Conservation (phyloP, 2,113 vertebrate species). For the Fulmarus glacialis region DNA sequence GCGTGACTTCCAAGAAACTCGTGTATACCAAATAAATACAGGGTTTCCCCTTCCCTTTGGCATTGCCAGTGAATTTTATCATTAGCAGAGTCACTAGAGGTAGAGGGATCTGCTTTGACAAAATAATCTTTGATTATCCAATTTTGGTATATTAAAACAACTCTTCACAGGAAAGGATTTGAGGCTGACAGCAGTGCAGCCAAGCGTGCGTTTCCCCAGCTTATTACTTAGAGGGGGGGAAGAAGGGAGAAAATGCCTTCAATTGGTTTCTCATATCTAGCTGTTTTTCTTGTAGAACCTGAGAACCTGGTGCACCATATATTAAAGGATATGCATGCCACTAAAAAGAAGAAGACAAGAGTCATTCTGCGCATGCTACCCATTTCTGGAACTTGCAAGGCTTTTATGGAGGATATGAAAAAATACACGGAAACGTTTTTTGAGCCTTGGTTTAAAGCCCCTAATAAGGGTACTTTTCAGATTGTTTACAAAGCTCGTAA, state of each 20-base stretch:
- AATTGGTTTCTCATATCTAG: neutral
- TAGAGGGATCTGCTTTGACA: neutral
- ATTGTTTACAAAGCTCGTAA: slow-evolving; percentile 95
- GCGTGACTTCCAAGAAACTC: fast-evolving
- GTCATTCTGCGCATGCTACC: slow-evolving; percentile 95
- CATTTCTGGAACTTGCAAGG: slow-evolving; percentile 90
- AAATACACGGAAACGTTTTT: slow-evolving; percentile 88
- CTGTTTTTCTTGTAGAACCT: slow-evolving; percentile 78
- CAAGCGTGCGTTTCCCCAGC: neutral
- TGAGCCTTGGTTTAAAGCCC: slow-evolving; percentile 93
- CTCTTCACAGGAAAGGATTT: neutral
- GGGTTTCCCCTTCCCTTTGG: neutral
- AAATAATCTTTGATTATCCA: neutral
- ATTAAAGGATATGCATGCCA: slow-evolving; percentile 87
- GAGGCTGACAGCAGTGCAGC: neutral
- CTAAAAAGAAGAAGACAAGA: slow-evolving; percentile 91
- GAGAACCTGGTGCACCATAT: slow-evolving; percentile 92
- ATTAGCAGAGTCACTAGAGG: neutral
- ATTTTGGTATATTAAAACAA: neutral
- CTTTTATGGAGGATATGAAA: slow-evolving; percentile 93
- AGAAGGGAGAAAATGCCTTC: neutral
- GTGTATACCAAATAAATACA: fast-evolving
- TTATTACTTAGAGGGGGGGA: neutral
- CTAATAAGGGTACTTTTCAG: slow-evolving; percentile 88
- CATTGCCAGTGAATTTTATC: neutral